Percentiles rank a stretch among this genome's conserved stretches.
phyloP scores from a whole-genome alignment of 2,888 invertebrate genomes.

The Lasioglossum morio region DNA sequence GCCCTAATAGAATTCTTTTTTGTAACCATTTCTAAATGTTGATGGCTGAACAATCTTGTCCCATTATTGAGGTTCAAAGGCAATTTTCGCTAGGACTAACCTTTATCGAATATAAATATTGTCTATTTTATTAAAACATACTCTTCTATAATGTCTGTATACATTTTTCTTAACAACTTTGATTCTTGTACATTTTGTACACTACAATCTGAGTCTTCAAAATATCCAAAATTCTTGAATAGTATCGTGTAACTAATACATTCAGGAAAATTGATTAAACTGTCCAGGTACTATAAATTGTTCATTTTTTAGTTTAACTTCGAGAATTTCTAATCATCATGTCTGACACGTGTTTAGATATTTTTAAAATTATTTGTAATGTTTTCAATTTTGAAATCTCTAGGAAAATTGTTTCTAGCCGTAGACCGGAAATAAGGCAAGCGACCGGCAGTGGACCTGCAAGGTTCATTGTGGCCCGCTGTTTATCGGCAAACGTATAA shows the following conservation, averaged over 20 bases:
- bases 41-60: background rate
- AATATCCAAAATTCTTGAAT: background rate
- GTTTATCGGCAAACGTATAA: constrained; percentile 39
- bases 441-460: constrained; percentile 14
- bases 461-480: background rate
- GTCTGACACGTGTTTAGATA: background rate
- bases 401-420: background rate
- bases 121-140: background rate
- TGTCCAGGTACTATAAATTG: background rate
- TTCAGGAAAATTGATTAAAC: background rate
- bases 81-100: background rate
- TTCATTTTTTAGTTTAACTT: background rate
- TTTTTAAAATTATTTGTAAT: background rate
- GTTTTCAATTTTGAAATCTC: background rate
- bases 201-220: background rate
- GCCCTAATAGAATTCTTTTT: background rate
- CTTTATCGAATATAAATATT: background rate
- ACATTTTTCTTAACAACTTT: background rate
- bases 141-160: no score
- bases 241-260: background rate
- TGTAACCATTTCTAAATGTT: background rate
- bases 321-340: background rate
- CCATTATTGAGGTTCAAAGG: background rate
- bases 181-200: background rate
- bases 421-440: background rate